A percentile compares a stretch with the other conserved stretches of the same genome.
phyloP scores from a whole-genome alignment of 2,797 vertebrate genomes.

The Astyanax mexicanus region DNA sequence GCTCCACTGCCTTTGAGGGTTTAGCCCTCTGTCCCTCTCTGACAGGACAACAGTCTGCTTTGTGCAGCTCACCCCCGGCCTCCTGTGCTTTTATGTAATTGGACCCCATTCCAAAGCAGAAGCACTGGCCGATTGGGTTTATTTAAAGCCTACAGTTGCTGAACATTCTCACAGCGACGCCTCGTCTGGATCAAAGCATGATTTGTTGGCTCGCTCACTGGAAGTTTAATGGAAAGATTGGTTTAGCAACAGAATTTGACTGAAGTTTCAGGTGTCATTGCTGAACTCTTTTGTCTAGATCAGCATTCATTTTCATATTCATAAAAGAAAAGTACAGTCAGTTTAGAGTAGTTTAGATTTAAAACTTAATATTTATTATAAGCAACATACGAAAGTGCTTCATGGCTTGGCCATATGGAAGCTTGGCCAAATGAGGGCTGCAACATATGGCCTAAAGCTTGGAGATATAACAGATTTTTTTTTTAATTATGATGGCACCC shows the following conservation, averaged over 20 bases:
- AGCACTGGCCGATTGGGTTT: slow-evolving; percentile 51
- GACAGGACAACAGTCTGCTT: slow-evolving; percentile 52
- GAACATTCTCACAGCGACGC: slow-evolving; percentile 34
- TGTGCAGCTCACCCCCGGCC: slow-evolving; percentile 37
- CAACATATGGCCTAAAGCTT: too few species aligned
- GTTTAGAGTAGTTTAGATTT: not conserved
- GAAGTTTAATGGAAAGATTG: not conserved
- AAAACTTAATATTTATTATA: too few species aligned
- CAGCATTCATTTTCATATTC: not conserved
- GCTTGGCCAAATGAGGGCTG: not conserved
- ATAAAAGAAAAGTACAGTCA: not conserved
- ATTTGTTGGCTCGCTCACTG: not conserved
- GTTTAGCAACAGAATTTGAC: not conserved
- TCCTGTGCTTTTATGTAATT: slow-evolving; percentile 58
- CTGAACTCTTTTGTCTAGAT: not conserved
- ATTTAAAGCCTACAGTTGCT: slow-evolving; percentile 64
- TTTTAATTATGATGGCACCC: too few species aligned
- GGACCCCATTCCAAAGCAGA: slow-evolving; percentile 50
- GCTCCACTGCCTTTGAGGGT: slow-evolving; percentile 26
- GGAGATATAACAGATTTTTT: too few species aligned
- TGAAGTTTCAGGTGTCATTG: not conserved
- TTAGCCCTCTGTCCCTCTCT: slow-evolving; percentile 27
- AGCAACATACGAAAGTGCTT: too few species aligned
- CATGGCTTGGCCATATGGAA: not conserved
- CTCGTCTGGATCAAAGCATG: not conserved